phyloP scores from a whole-genome alignment of 1,140 invertebrate genomes.

The Oryzaephilus surinamensis region DNA sequence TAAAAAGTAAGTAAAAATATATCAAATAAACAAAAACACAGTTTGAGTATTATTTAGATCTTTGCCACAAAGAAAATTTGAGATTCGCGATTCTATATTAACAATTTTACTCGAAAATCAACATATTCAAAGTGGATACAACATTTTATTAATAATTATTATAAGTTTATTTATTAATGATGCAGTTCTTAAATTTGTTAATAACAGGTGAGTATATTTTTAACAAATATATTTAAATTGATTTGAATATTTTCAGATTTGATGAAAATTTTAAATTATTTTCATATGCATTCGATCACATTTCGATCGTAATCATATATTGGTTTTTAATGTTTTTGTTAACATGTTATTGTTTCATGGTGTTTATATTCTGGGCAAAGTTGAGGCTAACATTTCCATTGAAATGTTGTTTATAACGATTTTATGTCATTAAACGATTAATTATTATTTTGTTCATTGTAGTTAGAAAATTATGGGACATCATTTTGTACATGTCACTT shows the following conservation, averaged over 20 bases:
- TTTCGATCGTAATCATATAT: no score
- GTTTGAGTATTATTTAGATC: no score
- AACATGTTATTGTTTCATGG: no score
- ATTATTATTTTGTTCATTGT: not conserved
- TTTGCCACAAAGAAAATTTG: conserved; percentile 1
- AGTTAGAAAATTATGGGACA: conserved; percentile 1
- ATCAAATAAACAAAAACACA: no score
- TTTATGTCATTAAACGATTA: not conserved
- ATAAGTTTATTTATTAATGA: conserved; percentile 5
- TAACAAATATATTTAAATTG: conserved; percentile 1
- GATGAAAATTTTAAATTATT: conserved; percentile 1
- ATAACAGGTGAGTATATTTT: not conserved
- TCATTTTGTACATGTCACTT: not conserved
- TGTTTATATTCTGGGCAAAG: conserved; percentile 5
- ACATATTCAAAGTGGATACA: conserved; percentile 3
- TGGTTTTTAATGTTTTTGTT: no score
- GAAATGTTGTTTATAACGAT: no score
- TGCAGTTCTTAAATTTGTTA: conserved; percentile 3
- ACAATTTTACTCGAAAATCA: conserved; percentile 7
- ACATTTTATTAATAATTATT: conserved; percentile 4
- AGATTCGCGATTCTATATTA: conserved; percentile 1
- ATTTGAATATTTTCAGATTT: not conserved
- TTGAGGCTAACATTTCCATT: no score
- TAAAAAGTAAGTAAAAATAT: no score
- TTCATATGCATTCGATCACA: conserved; percentile 1